Percentiles rank a stretch among this genome's conserved stretches.
Conservation (phyloP, 2,888 invertebrate genomes). For the Tetranychus piercei region DNA sequence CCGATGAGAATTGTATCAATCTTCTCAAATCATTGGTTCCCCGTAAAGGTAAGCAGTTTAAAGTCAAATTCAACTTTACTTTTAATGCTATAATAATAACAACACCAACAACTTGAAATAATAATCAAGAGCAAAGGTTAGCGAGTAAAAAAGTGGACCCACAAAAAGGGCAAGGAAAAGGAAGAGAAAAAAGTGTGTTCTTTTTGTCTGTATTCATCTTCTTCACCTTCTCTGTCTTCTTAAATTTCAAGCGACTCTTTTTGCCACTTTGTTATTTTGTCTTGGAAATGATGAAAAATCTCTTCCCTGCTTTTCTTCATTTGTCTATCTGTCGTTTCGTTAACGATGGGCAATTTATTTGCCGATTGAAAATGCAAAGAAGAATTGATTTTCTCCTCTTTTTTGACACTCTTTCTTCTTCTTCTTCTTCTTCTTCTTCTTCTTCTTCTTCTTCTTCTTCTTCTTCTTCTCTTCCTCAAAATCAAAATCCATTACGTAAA, state of each 20-base stretch:
- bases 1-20: slow-evolving; percentile 88
- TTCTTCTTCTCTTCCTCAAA: neutral
- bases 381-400: neutral
- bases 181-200: neutral
- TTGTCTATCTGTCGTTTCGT: neutral
- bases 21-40: slow-evolving; percentile 55
- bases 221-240: neutral
- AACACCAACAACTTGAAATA: neutral
- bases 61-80: neutral
- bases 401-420: neutral
- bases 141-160: neutral
- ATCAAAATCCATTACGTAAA: neutral
- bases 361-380: neutral
- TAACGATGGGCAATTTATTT: neutral
- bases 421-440: neutral
- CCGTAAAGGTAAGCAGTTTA: slow-evolving; percentile 18
- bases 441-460: neutral
- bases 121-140: neutral
- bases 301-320: neutral
- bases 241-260: neutral
- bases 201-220: neutral
- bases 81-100: neutral
- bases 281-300: neutral
- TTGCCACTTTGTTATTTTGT: neutral
- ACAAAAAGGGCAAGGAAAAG: neutral